phyloP scores from a whole-genome alignment of 2,113 vertebrate genomes.

The Phylloscopus trochilus region DNA sequence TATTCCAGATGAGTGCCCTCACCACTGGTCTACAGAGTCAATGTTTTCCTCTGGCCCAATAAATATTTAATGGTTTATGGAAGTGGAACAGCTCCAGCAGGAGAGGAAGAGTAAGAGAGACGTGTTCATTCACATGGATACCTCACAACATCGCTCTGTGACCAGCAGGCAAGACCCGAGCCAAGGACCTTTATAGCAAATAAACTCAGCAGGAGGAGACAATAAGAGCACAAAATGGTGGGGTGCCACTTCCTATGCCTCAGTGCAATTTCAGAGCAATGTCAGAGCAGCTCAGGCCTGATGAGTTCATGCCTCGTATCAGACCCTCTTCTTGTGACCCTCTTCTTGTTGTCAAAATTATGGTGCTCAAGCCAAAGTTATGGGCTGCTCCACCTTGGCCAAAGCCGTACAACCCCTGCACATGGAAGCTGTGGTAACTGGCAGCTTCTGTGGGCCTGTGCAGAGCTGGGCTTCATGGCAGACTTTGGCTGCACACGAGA shows the following conservation, averaged over 20 bases:
- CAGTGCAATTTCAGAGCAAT: background rate
- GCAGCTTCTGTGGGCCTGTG: background rate
- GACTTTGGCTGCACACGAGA: background rate
- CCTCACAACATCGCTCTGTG: background rate
- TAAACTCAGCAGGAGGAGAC: background rate
- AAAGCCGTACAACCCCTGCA: background rate
- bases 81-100: conserved; percentile 50
- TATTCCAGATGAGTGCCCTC: conserved; percentile 45
- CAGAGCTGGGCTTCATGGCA: background rate
- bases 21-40: background rate
- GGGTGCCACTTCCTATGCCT: background rate
- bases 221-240: background rate
- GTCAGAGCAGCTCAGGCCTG: background rate
- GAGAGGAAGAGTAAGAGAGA: conserved; percentile 17
- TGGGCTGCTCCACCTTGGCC: background rate
- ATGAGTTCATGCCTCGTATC: background rate
- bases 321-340: background rate
- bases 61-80: conserved; percentile 49
- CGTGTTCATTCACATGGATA: conserved; percentile 4
- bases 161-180: background rate
- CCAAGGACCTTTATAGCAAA: background rate
- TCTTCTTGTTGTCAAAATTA: background rate
- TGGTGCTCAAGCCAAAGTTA: background rate
- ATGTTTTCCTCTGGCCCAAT: conserved; percentile 36
- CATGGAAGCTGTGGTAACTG: background rate